phyloP scores from a whole-genome alignment of 2,888 invertebrate species.

The Microdon myrmicae region DNA sequence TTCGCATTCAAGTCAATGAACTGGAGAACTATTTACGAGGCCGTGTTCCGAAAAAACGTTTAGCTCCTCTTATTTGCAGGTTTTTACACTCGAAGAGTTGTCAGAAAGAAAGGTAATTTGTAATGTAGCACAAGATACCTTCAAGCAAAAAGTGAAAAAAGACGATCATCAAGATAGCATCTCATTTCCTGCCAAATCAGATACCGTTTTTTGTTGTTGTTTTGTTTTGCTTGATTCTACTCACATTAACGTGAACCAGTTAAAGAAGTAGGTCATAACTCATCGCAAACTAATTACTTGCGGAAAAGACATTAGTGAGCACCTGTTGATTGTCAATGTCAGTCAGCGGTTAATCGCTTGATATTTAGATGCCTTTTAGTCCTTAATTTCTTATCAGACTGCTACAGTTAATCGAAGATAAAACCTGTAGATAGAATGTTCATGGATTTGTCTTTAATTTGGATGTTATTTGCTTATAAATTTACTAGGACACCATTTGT shows the following conservation, averaged over 20 bases:
- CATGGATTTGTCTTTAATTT: too few relatives aligned
- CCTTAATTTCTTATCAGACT: too few relatives aligned
- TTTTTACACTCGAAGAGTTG: background rate
- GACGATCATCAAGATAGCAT: slow-evolving; percentile 29
- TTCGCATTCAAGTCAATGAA: slow-evolving; percentile 11
- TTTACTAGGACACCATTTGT: too few relatives aligned
- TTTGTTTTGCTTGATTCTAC: too few relatives aligned
- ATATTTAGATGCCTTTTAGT: too few relatives aligned
- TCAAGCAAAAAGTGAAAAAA: background rate
- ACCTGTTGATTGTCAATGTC: too few relatives aligned
- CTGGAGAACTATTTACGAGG: background rate
- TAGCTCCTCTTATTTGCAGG: background rate
- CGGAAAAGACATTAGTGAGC: slow-evolving; percentile 34
- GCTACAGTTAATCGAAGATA: too few relatives aligned
- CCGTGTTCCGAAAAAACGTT: background rate
- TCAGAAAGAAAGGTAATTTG: slow-evolving; percentile 14
- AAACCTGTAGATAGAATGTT: too few relatives aligned
- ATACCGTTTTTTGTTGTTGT: background rate
- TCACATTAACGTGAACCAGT: slow-evolving; percentile 11
- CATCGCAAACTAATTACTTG: slow-evolving; percentile 26
- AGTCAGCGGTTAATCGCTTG: too few relatives aligned
- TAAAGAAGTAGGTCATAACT: slow-evolving; percentile 30
- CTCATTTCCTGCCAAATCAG: slow-evolving; percentile 36
- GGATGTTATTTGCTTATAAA: too few relatives aligned
- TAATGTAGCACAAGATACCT: slow-evolving; percentile 8